phyloP scores from a whole-genome alignment of 2,113 vertebrate species.

The Trichomycterus rosablanca region DNA sequence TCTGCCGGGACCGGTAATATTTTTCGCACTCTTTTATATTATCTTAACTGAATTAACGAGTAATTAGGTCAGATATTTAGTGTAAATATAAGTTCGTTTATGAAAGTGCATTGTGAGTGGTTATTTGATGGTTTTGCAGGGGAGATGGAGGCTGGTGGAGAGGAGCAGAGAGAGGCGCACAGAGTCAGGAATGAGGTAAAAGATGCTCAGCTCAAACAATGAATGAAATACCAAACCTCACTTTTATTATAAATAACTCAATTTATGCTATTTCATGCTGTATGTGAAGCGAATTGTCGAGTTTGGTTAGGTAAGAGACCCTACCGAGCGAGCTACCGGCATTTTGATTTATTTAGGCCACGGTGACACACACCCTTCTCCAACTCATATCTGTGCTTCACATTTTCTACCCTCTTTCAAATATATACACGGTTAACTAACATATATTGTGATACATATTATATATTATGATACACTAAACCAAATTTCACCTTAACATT shows the following conservation, averaged over 20 bases:
- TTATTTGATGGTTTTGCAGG: conserved; percentile 51
- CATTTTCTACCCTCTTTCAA: no score
- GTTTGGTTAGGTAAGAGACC: background rate
- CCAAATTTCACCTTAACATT: no score
- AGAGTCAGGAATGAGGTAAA: conserved; percentile 65
- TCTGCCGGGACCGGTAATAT: conserved; percentile 34
- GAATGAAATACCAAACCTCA: background rate
- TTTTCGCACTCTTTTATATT: background rate
- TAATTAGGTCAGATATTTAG: no score
- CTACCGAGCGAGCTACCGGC: conserved; percentile 21
- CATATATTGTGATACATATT: no score
- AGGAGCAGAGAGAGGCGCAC: conserved; percentile 52
- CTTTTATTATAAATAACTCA: background rate
- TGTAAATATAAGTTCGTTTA: no score
- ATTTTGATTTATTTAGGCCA: conserved; percentile 31
- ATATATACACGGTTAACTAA: no score
- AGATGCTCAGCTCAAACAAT: background rate
- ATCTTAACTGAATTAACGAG: no score
- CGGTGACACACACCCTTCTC: conserved; percentile 34
- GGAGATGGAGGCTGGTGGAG: conserved; percentile 63
- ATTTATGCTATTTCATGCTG: background rate
- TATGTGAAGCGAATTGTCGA: background rate
- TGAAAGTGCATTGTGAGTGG: no score
- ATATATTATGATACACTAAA: no score
- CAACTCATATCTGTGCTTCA: conserved; percentile 14